A percentile compares a stretch with the other conserved stretches of the same genome.
Evolutionary conservation across 2,797 vertebrate genomes (phyloP).

Genomic region (Adelosebastes latens): DNA sequence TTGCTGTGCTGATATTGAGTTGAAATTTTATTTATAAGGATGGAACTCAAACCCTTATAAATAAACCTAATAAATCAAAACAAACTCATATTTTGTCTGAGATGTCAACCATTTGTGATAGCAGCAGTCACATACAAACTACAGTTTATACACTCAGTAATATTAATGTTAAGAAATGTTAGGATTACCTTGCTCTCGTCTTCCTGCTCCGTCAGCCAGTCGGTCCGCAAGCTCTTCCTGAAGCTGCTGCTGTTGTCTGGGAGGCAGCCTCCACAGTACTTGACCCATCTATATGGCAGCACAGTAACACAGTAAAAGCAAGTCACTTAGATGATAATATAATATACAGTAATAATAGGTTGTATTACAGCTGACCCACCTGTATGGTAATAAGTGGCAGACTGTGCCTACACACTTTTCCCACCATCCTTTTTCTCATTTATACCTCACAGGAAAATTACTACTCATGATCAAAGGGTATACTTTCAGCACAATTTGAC

Average conservation of each 20-base stretch:
- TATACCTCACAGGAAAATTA: not conserved
- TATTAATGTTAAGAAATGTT: not conserved
- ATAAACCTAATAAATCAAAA: not conserved
- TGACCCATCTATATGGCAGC: slow-evolving; percentile 93
- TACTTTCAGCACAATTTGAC: not conserved
- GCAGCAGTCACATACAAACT: not conserved
- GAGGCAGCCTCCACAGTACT: slow-evolving; percentile 95
- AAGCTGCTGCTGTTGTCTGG: slow-evolving; percentile 92
- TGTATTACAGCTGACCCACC: not conserved
- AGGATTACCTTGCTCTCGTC: slow-evolving; percentile 53
- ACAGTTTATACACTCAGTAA: not conserved
- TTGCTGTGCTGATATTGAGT: not conserved
- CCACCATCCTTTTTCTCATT: not conserved
- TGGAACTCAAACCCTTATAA: not conserved
- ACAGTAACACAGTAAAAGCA: not conserved
- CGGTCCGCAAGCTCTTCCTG: slow-evolving; percentile 90
- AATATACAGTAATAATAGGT: not conserved
- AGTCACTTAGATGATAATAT: not conserved
- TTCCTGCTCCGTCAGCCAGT: slow-evolving; percentile 76
- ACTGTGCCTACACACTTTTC: not conserved
- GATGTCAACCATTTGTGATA: not conserved
- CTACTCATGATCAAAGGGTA: not conserved
- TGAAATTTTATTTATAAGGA: not conserved
- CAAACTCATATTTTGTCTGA: not conserved
- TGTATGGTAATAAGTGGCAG: not conserved